Evolutionary conservation across 2,797 vertebrate species (phyloP).

Genomic region (Hirundo rustica): DNA sequence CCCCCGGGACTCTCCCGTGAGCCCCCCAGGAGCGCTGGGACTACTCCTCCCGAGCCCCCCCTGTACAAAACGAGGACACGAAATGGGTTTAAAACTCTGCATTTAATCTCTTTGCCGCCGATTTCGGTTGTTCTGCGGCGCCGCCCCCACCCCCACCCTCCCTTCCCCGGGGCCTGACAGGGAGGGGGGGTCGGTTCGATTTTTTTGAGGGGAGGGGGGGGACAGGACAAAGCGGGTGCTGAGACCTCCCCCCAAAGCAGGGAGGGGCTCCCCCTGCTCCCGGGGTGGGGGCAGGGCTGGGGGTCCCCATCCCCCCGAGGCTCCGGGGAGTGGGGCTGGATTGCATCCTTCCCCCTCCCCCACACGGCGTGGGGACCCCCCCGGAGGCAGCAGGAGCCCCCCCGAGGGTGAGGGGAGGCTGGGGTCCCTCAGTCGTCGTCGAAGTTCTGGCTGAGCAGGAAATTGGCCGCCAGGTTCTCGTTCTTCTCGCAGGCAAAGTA

Average conservation of each 20-base stretch:
- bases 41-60: too few species aligned
- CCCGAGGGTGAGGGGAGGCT: too few species aligned
- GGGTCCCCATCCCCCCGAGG: too few species aligned
- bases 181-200: not conserved
- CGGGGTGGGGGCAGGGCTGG: too few species aligned
- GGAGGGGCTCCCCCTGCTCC: not conserved
- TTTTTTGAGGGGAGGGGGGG: not conserved
- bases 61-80: too few species aligned
- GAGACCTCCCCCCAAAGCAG: not conserved
- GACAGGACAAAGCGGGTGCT: not conserved
- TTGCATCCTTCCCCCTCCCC: too few species aligned
- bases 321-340: too few species aligned
- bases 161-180: not conserved
- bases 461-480: not conserved
- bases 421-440: not conserved
- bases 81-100: not conserved
- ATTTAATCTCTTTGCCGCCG: not conserved
- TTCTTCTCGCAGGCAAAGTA: not conserved
- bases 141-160: not conserved
- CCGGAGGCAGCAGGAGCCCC: not conserved
- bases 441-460: not conserved
- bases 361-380: too few species aligned
- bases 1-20: too few species aligned
- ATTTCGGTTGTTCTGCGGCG: not conserved
- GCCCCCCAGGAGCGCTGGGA: too few species aligned